phyloP scores from a whole-genome alignment of 2,113 vertebrate species.

The Empidonax traillii region DNA sequence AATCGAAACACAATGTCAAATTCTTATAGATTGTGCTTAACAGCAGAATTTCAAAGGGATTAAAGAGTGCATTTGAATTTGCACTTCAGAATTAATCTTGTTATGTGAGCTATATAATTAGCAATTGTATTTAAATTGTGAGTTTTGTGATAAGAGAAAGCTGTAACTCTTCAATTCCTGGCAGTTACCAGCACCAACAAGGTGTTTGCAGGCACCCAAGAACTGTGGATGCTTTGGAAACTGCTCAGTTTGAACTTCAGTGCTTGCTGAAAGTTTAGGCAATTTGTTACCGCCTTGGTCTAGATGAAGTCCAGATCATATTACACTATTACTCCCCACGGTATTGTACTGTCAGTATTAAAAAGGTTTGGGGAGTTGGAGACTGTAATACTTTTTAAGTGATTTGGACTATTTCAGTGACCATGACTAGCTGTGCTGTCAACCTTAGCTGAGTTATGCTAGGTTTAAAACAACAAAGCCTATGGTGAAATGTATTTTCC shows the following conservation, averaged over 20 bases:
- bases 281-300: not conserved
- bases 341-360: not conserved
- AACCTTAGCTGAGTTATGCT: not conserved
- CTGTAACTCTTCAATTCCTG: not conserved
- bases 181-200: not conserved
- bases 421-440: not conserved
- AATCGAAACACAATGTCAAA: fast-evolving
- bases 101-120: not conserved
- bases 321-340: not conserved
- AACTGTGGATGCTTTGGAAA: not conserved
- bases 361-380: not conserved
- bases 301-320: not conserved
- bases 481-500: not conserved
- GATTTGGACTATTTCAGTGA: not conserved
- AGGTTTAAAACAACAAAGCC: not conserved
- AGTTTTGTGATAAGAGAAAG: not conserved
- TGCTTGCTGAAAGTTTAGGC: not conserved
- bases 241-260: not conserved
- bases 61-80: not conserved
- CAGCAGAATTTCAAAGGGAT: not conserved
- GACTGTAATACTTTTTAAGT: not conserved
- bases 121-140: not conserved
- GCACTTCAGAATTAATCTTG: not conserved
- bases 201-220: not conserved
- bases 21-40: not conserved